phyloP scores from a whole-genome alignment of 1,140 invertebrate species.

The Cyphomyrmex costatus region DNA sequence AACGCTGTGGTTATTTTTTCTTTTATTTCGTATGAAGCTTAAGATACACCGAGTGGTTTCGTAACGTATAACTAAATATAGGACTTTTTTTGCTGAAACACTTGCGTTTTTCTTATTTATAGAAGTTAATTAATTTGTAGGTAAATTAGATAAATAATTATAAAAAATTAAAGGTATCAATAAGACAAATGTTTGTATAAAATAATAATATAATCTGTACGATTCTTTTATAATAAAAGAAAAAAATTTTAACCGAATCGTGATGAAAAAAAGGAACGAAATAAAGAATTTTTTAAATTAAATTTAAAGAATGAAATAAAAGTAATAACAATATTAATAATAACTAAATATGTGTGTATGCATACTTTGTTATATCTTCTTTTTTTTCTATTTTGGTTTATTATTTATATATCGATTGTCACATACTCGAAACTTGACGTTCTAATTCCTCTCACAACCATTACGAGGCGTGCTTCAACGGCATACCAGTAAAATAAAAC shows the following conservation, averaged over 20 bases:
- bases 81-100: constrained; percentile 8
- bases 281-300: background rate
- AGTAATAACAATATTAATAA: constrained; percentile 16
- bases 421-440: background rate
- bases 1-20: background rate
- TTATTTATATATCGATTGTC: background rate
- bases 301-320: background rate
- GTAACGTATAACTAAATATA: background rate
- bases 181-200: background rate
- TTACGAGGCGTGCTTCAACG: constrained; percentile 16
- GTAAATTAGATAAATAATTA: background rate
- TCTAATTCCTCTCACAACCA: constrained; percentile 14
- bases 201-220: background rate
- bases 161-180: background rate
- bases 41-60: background rate
- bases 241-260: background rate
- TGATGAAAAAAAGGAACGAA: background rate
- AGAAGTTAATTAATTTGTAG: background rate
- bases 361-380: background rate
- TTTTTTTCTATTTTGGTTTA: background rate
- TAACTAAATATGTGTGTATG: background rate
- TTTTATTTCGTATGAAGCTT: constrained; percentile 7
- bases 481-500: background rate
- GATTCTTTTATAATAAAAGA: background rate
- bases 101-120: background rate